Base-by-base conservation (phyloP, 2,888 invertebrate genomes). In the Lithophane socia region DNA sequence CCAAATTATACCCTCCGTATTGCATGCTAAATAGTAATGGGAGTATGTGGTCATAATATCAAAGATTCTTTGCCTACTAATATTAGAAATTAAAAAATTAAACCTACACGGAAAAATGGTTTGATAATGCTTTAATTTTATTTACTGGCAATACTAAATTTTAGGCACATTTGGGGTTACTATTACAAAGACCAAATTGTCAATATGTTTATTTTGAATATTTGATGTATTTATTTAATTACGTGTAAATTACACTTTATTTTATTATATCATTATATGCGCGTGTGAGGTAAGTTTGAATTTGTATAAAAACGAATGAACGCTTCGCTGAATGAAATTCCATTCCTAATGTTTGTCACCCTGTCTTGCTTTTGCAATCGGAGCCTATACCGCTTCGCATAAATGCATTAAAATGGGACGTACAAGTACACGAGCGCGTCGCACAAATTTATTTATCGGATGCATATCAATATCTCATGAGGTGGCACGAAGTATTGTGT, bases 21-120 rank as follows among this genome's bases (percentile, higher is more conserved):
- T 94, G 96, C 96, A 96, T 96, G 96, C 92, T 92, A 94, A 91
- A 91, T 91, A 91, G 86, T 93, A 93, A 94, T 94, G 96, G 96
- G 96, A 96, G 96, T 96, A 96, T 96, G 96, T 96, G 96, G 96
- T 96, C 96, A 95, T 96, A 96, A 96, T 96, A 93, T 96, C 96
- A 94, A 94, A 92, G 92, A 93, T 93, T 92, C 91, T 93, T 87
- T 91, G 93, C 93, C 92, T 93, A 94, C 92, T 95, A 94, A 93
- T 94, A 89, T 80, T 83, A 80, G 68, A 81, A 85, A 79, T 86
- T 70, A 81, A 87, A 88, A 83, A 77, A 79, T 82, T 86, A 86
- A 87, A 84, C 79, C 80, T 87, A 83, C 88, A 82, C 81, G 90
- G 91, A 91, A 88, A 89, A 89, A 90, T 90, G 91, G 90, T 89